These are phyloP conservation scores for Netelia fuscicornis DNA, from an alignment of 2,888 invertebrate species.

Conservation along the genomic window DNA sequence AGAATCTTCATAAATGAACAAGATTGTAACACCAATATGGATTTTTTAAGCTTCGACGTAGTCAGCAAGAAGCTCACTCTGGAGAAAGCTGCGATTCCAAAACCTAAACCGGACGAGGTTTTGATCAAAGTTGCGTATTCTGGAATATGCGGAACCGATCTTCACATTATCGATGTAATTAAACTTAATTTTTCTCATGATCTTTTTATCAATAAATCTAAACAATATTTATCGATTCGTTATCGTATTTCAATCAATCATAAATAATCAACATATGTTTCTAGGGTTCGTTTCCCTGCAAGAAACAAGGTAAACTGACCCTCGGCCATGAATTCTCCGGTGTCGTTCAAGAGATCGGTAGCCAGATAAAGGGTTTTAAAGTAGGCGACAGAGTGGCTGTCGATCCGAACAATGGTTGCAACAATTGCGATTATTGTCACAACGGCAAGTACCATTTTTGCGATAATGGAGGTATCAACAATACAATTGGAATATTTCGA, in stretches of 20 bases:
- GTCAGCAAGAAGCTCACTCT: conserved; percentile 74
- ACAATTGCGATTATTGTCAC: conserved; percentile 88
- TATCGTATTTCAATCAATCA: background rate
- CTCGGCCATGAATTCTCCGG: conserved; percentile 91
- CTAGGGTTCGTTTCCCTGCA: conserved; percentile 90
- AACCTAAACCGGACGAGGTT: conserved; percentile 85
- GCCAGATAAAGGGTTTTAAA: conserved; percentile 86
- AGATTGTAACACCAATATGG: conserved; percentile 73
- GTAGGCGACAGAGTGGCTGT: conserved; percentile 89
- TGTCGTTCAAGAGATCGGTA: conserved; percentile 86
- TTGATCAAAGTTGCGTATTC: conserved; percentile 89
- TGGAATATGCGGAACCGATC: conserved; percentile 91
- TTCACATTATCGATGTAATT: conserved; percentile 89
- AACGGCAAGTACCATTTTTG: conserved; percentile 89
- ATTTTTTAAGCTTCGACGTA: conserved; percentile 80
- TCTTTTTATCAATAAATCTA: background rate
- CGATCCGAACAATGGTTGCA: conserved; percentile 90
- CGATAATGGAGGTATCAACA: conserved; percentile 87
- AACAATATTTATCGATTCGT: too few relatives aligned
- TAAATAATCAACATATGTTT: conserved; percentile 39
- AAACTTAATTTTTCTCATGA: background rate
- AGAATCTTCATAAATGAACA: background rate
- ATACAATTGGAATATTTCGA: conserved; percentile 88
- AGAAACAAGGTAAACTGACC: conserved; percentile 85
- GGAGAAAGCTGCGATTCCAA: conserved; percentile 74